These are phyloP conservation scores for Taxidea taxus DNA, from an alignment of 2,113 vertebrate genomes.

Conservation along the genomic window DNA sequence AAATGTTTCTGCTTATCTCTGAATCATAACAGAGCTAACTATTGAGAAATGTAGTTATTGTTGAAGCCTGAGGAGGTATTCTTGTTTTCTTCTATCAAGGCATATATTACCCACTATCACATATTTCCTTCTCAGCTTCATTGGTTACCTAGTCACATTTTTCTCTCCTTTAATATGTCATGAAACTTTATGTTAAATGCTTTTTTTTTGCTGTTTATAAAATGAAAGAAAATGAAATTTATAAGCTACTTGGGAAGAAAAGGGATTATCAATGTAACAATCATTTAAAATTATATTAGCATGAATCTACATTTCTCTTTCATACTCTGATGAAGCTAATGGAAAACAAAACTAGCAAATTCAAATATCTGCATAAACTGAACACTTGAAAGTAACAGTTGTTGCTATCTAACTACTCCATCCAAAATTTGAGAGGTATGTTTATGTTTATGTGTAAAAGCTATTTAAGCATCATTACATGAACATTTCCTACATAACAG, in stretches of 20 bases:
- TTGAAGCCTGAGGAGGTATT: conserved; percentile 23
- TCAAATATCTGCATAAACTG: not conserved
- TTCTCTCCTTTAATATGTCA: conserved; percentile 11
- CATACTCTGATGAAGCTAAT: not conserved
- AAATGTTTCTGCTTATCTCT: conserved; percentile 38
- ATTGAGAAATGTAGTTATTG: conserved; percentile 22
- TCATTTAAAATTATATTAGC: conserved; percentile 43
- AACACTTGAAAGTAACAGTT: conserved; percentile 9
- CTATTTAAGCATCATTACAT: not conserved
- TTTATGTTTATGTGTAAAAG: not conserved
- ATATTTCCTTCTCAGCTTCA: not conserved
- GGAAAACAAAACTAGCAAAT: conserved; percentile 38
- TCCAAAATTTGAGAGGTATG: not conserved
- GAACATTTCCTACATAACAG: not conserved
- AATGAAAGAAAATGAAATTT: conserved; percentile 16
- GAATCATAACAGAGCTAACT: conserved; percentile 27
- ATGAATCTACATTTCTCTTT: conserved; percentile 16
- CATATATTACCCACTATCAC: not conserved
- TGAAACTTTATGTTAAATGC: conserved; percentile 17
- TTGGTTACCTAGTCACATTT: conserved; percentile 5
- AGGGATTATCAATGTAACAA: not conserved
- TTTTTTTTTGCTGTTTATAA: not conserved
- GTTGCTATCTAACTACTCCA: not conserved
- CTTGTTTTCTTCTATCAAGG: conserved; percentile 24
- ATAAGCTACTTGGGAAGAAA: conserved; percentile 20